Base-by-base conservation (phyloP, 2,888 invertebrate genomes). In the Lasioglossum calceatum region DNA sequence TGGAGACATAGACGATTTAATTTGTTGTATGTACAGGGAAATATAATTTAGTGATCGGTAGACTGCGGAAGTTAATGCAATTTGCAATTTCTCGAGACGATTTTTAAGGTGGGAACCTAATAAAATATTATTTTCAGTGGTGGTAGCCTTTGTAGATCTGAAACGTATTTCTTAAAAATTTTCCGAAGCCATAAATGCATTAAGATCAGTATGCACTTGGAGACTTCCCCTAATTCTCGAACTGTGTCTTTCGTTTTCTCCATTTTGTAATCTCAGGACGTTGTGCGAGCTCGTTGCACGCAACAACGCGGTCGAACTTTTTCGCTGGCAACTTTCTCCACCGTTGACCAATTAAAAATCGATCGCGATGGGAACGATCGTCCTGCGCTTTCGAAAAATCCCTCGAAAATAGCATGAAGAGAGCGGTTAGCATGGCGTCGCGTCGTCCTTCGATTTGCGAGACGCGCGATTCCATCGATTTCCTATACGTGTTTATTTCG, bases 401-500 rank as follows among this genome's bases (percentile, higher is more conserved):
- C 2, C 32, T 19, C 73, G 47, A 16, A 50, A 73, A 19, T 19
- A 7, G 14, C 7, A 32, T 32, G 19, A 10, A 10, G n/a, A 5
- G 10, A 14, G 10, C 3, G 7, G 19, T 47, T 32, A 0, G 72
- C 0, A 16, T 8, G 14, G 47, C 47, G 32, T 32, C 47, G 19
- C 47, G 19, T 19, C 32, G 73, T 44, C 73, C 73, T 73, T 73
- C 73, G 73, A 73, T 73, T 73, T 4, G 47, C 47, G 32, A 4
- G 61, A 77, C 5, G 77, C 42, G 64, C 44, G 39, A 61, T 67
- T 61, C 77, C 64, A 64, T 77, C 77, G 64, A 75, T 64, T 64
- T 64, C 61, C 77, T 64, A 77, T 77, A 32, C 44, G 27, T 44
- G 58, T 67, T 77, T 77, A 77, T 77, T 77, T 64, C 64, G 47